Base-by-base conservation (phyloP, 2,113 vertebrate species). In the Mohoua ochrocephala region DNA sequence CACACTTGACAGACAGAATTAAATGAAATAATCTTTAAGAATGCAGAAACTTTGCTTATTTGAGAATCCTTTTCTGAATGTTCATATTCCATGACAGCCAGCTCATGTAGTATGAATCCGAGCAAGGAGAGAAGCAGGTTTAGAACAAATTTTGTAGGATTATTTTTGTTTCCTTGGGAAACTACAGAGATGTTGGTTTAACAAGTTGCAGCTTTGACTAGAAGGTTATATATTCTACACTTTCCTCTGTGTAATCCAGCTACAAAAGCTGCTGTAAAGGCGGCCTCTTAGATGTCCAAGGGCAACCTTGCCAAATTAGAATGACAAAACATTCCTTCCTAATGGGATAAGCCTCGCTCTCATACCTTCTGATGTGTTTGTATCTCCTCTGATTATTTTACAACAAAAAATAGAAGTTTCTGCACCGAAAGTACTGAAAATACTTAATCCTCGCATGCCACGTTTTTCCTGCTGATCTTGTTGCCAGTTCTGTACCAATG, bases 121-220 rank as follows among this genome's bases (percentile, higher is more conserved):
- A 94, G 81, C 27, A 93, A 89, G 76, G 64, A 59, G 39, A 69
- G 68, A 82, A 95, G 41, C n/a, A 84, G 56, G 59, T 91, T 94
- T 96, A 75, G 42, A 74, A 50, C 73, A 93, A 69, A 69, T 94
- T 97, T 97, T 95, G 84, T 78, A 74, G 90, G 60, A 57, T 96
- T 94, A 70, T 89, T 97, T 95, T 97, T 95, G 28, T 65, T 90
- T 69, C 64, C 73, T 97, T 95, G 93, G 87, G 95, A 97, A 97
- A 96, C 77, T 86, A 91, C 60, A 85, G 77, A 65, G 52, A 79
- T 65, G 53, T 61, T 89, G 77, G 35, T 89, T 95, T 91, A 95
- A 78, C 47, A 89, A 84, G 86, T 77, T 59, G 39, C 50, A 95
- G 69, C 70, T 96, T 96, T 85, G 67, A 60, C 76, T 89, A 45